phyloP scores from a whole-genome alignment of 2,888 invertebrate species.

The Leucophenga montana region DNA sequence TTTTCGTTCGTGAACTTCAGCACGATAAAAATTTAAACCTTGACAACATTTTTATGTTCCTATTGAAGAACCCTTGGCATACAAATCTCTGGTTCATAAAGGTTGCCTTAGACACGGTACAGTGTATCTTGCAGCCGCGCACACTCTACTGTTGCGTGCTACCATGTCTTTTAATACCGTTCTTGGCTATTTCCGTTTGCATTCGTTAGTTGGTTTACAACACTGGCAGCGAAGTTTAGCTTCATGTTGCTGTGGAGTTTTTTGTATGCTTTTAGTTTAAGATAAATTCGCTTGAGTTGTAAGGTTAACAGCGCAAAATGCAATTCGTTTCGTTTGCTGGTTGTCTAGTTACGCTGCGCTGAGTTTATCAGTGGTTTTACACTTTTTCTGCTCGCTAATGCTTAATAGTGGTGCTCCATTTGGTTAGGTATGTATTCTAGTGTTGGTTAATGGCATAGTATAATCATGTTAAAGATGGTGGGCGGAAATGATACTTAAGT shows the following conservation, averaged over 20 bases:
- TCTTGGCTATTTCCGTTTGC: neutral
- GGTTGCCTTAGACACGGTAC: neutral
- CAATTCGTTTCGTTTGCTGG: constrained; percentile 5
- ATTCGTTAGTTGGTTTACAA: neutral
- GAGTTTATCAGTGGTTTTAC: constrained; percentile 16
- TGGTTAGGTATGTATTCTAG: neutral
- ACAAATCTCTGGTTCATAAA: too few relatives aligned
- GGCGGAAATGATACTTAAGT: too few relatives aligned
- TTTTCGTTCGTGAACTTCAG: too few relatives aligned
- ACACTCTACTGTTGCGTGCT: neutral
- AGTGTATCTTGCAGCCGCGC: neutral
- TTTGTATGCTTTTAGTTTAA: constrained; percentile 20
- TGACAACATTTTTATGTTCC: too few relatives aligned
- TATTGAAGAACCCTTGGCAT: too few relatives aligned
- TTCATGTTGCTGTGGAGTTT: neutral
- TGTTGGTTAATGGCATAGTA: neutral
- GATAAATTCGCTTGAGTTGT: constrained; percentile 23
- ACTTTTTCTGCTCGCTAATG: neutral
- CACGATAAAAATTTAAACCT: too few relatives aligned
- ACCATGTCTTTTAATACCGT: neutral
- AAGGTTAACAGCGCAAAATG: constrained; percentile 24
- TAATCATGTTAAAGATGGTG: too few relatives aligned
- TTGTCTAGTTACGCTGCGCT: constrained; percentile 23
- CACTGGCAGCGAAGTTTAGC: too few relatives aligned
- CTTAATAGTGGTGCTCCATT: neutral